Conservation (phyloP, 2,113 vertebrate species). For the Mungos mungo region DNA sequence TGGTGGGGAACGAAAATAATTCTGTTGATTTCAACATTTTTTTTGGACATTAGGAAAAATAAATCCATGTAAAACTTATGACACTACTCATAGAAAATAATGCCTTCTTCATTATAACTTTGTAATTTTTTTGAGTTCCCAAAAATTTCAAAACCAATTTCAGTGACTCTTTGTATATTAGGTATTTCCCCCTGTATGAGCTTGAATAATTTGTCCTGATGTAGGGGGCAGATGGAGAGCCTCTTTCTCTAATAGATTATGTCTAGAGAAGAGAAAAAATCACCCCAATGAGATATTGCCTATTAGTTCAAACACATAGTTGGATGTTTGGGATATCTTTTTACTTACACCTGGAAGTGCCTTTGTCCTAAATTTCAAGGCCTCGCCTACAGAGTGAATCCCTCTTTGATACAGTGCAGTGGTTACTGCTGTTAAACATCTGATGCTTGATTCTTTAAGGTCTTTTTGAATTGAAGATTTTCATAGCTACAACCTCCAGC, state of each 20-base stretch:
- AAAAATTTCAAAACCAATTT: constrained; percentile 34
- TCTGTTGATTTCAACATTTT: constrained; percentile 49
- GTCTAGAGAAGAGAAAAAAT: constrained; percentile 9
- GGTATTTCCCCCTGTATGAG: background rate
- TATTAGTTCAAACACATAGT: constrained; percentile 14
- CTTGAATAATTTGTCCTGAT: background rate
- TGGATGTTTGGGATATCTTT: background rate
- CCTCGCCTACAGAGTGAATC: background rate
- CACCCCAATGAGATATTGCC: background rate
- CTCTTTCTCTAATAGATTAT: constrained; percentile 39
- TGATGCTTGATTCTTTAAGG: constrained; percentile 44
- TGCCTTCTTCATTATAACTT: background rate
- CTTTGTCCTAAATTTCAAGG: constrained; percentile 59
- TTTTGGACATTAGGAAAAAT: constrained; percentile 58
- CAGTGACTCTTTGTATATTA: background rate
- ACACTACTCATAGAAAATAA: background rate
- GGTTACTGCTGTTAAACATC: background rate
- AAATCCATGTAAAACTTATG: background rate
- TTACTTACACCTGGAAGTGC: constrained; percentile 17
- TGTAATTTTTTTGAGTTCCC: constrained; percentile 8
- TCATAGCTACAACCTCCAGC: constrained; percentile 50
- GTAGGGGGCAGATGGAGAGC: background rate
- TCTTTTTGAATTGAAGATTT: constrained; percentile 55
- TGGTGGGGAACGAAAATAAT: background rate
- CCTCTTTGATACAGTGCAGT: background rate